Conservation (phyloP, 64 coral and sea anemone genomes). For the Porites australiensis region DNA sequence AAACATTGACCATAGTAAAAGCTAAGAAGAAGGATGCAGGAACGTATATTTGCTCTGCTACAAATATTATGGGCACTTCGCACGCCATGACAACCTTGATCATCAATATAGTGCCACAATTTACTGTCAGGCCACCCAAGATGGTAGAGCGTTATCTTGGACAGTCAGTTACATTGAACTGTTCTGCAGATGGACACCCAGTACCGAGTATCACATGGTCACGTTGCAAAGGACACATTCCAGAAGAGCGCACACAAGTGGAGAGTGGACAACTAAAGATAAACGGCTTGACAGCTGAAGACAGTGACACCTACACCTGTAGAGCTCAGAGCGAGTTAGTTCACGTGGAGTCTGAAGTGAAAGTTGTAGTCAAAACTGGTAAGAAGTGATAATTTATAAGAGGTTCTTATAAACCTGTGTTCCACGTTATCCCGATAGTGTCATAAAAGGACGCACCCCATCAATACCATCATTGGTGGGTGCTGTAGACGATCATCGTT, state of each 20-base stretch:
- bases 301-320: slow-evolving; percentile 69
- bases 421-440: too few relatives aligned
- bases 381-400: background rate
- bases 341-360: slow-evolving; percentile 45
- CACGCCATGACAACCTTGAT: slow-evolving; percentile 55
- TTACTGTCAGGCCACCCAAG: slow-evolving; percentile 68
- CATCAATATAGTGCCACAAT: slow-evolving; percentile 62
- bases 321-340: slow-evolving; percentile 22
- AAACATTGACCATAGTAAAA: slow-evolving; percentile 62
- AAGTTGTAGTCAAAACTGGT: slow-evolving; percentile 54
- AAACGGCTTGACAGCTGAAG: slow-evolving; percentile 13
- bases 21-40: slow-evolving; percentile 56
- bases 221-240: slow-evolving; percentile 50
- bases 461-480: too few relatives aligned
- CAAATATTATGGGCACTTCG: slow-evolving; percentile 50
- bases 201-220: slow-evolving; percentile 60
- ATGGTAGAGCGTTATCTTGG: slow-evolving; percentile 66
- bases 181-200: slow-evolving; percentile 69
- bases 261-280: slow-evolving; percentile 26
- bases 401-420: too few relatives aligned
- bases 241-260: slow-evolving; percentile 15
- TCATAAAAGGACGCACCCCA: too few relatives aligned
- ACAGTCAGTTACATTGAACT: slow-evolving; percentile 61
- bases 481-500: too few relatives aligned
- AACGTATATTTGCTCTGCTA: slow-evolving; percentile 71